These are phyloP conservation scores for Anticlea derivata DNA, from an alignment of 2,888 invertebrate species.

Conservation along the genomic window DNA sequence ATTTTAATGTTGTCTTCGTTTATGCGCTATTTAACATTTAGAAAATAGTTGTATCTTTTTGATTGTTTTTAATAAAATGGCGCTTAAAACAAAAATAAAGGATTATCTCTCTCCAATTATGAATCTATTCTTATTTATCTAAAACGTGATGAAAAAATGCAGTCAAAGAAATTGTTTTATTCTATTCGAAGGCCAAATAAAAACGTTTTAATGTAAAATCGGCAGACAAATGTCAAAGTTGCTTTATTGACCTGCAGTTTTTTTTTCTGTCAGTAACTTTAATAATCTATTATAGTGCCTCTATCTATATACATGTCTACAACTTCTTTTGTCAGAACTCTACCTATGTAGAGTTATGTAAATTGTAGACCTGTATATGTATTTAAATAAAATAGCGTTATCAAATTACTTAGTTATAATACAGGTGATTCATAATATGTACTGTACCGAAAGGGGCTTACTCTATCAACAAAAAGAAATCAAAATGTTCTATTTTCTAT, in stretches of 20 bases:
- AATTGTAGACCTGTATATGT: too few species aligned
- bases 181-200: not conserved
- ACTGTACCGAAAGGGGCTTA: too few species aligned
- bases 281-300: too few species aligned
- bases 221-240: not conserved
- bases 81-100: not conserved
- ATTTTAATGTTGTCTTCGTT: not conserved
- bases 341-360: too few species aligned
- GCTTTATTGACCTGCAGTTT: not conserved
- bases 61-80: not conserved
- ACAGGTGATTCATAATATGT: too few species aligned
- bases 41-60: slow-evolving; percentile 3
- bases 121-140: not conserved
- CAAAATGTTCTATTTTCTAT: too few species aligned
- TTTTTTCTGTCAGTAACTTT: too few species aligned
- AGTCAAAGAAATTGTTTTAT: not conserved
- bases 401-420: too few species aligned
- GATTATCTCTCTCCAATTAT: not conserved
- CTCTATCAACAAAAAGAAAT: too few species aligned
- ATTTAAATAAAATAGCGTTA: too few species aligned
- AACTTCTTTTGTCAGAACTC: too few species aligned
- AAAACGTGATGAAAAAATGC: not conserved
- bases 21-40: slow-evolving; percentile 17
- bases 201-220: not conserved
- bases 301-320: too few species aligned